A percentile compares a stretch with the other conserved stretches of the same genome.
Evolutionary conservation across 2,888 invertebrate species (phyloP).

Genomic region (Drosophila siamana): DNA sequence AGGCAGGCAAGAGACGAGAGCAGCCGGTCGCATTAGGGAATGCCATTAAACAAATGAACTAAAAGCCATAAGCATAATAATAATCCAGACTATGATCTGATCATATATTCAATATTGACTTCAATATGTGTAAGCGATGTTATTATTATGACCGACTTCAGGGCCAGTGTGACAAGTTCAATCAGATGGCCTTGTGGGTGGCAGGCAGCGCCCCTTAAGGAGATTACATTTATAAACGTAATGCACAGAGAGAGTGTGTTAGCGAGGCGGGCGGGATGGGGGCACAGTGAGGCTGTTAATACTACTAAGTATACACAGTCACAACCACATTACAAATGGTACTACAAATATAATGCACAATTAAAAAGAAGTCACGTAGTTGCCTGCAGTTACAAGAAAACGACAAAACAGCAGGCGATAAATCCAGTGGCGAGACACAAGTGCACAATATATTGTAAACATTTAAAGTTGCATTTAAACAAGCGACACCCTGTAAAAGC

Average conservation of each 20-base stretch:
- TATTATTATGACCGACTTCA: slow-evolving; percentile 60
- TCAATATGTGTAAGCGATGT: slow-evolving; percentile 2
- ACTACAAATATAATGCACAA: slow-evolving; percentile 35
- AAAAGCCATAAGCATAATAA: slow-evolving; percentile 73
- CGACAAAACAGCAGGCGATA: slow-evolving; percentile 36
- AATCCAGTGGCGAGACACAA: slow-evolving; percentile 29
- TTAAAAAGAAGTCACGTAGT: slow-evolving; percentile 68
- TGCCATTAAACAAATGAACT: slow-evolving; percentile 76
- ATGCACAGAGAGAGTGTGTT: not conserved
- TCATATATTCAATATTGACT: slow-evolving; percentile 33
- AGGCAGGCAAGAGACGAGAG: not conserved
- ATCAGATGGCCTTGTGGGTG: slow-evolving; percentile 60
- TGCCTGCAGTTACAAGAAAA: slow-evolving; percentile 21
- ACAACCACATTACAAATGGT: slow-evolving; percentile 3
- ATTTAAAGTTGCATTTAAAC: slow-evolving; percentile 6
- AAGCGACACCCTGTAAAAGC: slow-evolving; percentile 17
- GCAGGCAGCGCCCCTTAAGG: slow-evolving; percentile 55
- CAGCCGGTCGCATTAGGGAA: slow-evolving; percentile 19
- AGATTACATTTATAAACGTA: slow-evolving; percentile 62
- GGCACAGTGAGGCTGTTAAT: slow-evolving; percentile 1
- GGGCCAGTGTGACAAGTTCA: slow-evolving; percentile 70
- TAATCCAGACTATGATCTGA: slow-evolving; percentile 48
- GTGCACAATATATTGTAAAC: slow-evolving; percentile 25
- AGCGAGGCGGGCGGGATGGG: not conserved
- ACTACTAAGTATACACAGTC: slow-evolving; percentile 15